A percentile compares a stretch with the other conserved stretches of the same genome.
Evolutionary conservation across 1,140 invertebrate genomes (phyloP).

Genomic region (Heterodera carotae): DNA sequence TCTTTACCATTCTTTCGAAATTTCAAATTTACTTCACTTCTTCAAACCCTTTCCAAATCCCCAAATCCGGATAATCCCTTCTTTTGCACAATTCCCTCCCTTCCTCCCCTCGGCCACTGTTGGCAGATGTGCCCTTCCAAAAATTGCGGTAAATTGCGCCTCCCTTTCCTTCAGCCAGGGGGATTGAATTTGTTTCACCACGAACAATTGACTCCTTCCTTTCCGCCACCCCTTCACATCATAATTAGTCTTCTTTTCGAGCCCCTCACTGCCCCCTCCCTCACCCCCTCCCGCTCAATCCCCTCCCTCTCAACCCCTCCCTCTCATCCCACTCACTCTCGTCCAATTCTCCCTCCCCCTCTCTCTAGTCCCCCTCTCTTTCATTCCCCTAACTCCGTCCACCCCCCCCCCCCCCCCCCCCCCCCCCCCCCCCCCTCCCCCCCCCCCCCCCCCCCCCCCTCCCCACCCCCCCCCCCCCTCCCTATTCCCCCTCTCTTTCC

Average conservation of each 20-base stretch:
- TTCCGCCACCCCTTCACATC: background rate
- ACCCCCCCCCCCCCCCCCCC: too few species aligned
- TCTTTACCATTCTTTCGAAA: background rate
- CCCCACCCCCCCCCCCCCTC: too few species aligned
- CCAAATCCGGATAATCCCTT: conserved; percentile 27
- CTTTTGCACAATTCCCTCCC: background rate
- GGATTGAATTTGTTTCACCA: background rate
- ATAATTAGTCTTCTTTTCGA: conserved; percentile 19
- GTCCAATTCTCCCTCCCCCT: too few species aligned
- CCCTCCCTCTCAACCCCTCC: too few species aligned
- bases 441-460: too few species aligned
- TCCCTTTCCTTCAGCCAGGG: background rate
- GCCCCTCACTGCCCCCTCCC: background rate
- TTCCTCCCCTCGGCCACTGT: background rate
- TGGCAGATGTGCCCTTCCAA: conserved; percentile 25
- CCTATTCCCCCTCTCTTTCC: background rate
- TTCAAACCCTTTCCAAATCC: conserved; percentile 12
- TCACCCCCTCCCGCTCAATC: too few species aligned
- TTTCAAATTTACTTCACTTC: conserved; percentile 1
- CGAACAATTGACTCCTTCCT: conserved; percentile 16
- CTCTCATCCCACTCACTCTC: too few species aligned
- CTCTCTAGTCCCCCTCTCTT: too few species aligned
- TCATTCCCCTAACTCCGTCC: too few species aligned
- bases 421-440: too few species aligned
- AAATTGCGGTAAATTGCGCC: conserved; percentile 35